These are phyloP conservation scores for Leptodirus hochenwartii DNA, from an alignment of 2,888 invertebrate genomes.

Conservation along the genomic window DNA sequence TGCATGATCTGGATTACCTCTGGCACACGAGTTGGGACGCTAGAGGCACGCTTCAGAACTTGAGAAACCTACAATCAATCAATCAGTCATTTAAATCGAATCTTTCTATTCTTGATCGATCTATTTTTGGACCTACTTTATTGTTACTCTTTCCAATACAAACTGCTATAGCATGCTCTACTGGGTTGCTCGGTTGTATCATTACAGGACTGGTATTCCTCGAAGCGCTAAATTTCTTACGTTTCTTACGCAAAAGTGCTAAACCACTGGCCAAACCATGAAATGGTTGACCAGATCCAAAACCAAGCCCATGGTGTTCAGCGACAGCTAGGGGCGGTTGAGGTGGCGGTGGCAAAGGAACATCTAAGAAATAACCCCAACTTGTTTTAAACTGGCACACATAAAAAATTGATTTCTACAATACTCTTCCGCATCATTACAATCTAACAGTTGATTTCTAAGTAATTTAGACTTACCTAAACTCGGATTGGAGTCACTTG, in stretches of 20 bases:
- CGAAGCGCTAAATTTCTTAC: slow-evolving; percentile 69
- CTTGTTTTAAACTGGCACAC: no score
- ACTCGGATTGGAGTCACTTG: slow-evolving; percentile 53
- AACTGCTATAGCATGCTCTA: slow-evolving; percentile 22
- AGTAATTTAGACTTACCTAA: slow-evolving; percentile 23
- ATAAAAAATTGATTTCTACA: no score
- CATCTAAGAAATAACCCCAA: no score
- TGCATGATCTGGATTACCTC: slow-evolving; percentile 27
- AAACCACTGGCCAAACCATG: slow-evolving; percentile 37
- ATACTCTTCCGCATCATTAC: no score
- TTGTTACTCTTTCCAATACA: slow-evolving; percentile 19
- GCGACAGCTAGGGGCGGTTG: no score
- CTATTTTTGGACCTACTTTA: slow-evolving; percentile 15
- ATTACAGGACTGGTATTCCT: slow-evolving; percentile 43
- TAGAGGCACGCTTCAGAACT: slow-evolving; percentile 49
- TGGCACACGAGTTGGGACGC: slow-evolving; percentile 42
- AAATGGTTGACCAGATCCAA: slow-evolving; percentile 7
- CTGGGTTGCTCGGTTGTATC: slow-evolving; percentile 29
- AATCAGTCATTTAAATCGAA: no score
- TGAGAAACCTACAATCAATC: slow-evolving; percentile 22
- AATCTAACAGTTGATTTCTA: no score
- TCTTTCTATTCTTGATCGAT: no score
- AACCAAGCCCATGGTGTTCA: no score
- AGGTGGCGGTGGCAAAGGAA: slow-evolving; percentile 15
- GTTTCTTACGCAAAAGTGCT: slow-evolving; percentile 58